Percentiles rank a stretch among this genome's conserved stretches.
Conservation (phyloP, 2,888 invertebrate genomes). For the Lydus trimaculatus region DNA sequence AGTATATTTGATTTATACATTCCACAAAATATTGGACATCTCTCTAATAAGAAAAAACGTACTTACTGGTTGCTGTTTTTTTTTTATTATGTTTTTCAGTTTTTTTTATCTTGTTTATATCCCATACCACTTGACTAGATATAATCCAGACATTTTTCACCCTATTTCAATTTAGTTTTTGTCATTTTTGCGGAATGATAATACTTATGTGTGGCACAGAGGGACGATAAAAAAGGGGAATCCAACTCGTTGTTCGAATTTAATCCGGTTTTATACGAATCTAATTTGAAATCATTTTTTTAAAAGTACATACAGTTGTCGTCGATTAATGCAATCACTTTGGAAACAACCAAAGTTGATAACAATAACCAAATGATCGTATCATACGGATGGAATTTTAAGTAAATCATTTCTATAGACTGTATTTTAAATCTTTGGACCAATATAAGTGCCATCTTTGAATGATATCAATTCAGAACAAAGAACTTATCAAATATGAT, state of each 20-base stretch:
- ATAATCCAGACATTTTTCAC: conserved; percentile 53
- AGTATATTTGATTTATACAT: conserved; percentile 23
- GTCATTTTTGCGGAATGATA: conserved; percentile 56
- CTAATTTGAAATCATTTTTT: conserved; percentile 29
- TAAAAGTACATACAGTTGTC: conserved; percentile 8
- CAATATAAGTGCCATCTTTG: no score
- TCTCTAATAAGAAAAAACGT: neutral
- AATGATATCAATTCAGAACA: no score
- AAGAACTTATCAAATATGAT: no score
- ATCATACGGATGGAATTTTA: no score
- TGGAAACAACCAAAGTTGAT: neutral
- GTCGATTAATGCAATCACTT: neutral
- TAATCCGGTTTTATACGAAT: conserved; percentile 47
- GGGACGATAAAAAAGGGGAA: conserved; percentile 55
- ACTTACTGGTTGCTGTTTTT: neutral
- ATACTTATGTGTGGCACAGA: conserved; percentile 52
- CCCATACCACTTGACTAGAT: conserved; percentile 36
- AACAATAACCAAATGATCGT: no score
- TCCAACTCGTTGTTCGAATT: conserved; percentile 44
- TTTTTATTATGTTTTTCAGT: no score
- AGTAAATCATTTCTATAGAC: no score
- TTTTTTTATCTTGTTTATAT: conserved; percentile 8
- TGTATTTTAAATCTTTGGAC: no score
- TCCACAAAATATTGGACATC: neutral
- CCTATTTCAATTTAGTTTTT: conserved; percentile 56